These are phyloP conservation scores for Buathra laborator DNA, from an alignment of 2,888 invertebrate species.

Conservation along the genomic window DNA sequence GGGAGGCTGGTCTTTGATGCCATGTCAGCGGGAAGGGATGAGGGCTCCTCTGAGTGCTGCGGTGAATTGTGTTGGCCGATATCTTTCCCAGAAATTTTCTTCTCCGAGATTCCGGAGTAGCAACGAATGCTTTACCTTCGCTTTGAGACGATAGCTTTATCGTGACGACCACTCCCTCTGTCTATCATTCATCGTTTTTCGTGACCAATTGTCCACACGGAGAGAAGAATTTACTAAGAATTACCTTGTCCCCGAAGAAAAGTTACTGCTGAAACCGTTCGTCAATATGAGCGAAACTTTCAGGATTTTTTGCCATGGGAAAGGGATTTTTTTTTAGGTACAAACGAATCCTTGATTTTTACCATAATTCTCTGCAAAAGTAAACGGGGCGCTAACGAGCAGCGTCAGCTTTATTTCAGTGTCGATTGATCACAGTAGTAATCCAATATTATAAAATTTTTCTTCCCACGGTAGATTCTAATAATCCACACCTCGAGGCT, in stretches of 20 bases:
- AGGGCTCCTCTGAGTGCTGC: background rate
- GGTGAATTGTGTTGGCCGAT: constrained; percentile 25
- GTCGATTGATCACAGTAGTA: background rate
- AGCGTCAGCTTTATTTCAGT: background rate
- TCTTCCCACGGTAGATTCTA: background rate
- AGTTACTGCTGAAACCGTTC: background rate
- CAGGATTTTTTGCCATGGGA: background rate
- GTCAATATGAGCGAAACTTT: background rate
- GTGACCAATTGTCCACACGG: background rate
- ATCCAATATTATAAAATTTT: constrained; percentile 15
- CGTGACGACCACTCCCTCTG: constrained; percentile 1
- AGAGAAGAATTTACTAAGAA: background rate
- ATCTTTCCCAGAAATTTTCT: background rate
- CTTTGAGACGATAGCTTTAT: constrained; percentile 28
- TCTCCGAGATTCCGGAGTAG: background rate
- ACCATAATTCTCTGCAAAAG: too few relatives aligned
- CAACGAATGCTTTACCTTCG: constrained; percentile 1
- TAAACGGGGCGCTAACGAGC: background rate
- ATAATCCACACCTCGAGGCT: constrained; percentile 4
- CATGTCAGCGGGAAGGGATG: background rate
- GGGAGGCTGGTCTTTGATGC: constrained; percentile 26
- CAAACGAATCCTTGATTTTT: too few relatives aligned
- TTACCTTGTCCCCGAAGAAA: background rate
- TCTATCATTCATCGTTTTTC: constrained; percentile 4
- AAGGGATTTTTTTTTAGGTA: background rate